phyloP scores from a whole-genome alignment of 2,113 vertebrate genomes.

The Bettongia penicillata region DNA sequence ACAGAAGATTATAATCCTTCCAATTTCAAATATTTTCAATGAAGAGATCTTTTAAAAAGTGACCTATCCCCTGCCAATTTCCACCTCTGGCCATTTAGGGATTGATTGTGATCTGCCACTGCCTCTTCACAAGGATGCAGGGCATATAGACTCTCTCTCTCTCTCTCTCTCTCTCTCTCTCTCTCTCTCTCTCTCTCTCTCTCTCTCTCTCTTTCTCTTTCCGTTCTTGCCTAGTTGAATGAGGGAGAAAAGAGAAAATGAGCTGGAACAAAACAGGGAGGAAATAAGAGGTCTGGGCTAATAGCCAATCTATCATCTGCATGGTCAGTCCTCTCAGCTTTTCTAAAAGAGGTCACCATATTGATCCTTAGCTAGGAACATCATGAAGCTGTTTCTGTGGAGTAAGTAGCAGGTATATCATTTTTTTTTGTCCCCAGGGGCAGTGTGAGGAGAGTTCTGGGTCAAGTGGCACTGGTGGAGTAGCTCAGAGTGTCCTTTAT shows the following conservation, averaged over 20 bases:
- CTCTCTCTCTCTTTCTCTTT: constrained; percentile 9
- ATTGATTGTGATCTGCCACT: constrained; percentile 22
- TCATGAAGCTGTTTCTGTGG: neutral
- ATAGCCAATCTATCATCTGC: constrained; percentile 17
- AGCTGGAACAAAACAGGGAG: constrained; percentile 31
- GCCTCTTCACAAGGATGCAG: constrained; percentile 47
- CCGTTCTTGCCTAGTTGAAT: constrained; percentile 33
- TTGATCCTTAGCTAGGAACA: neutral
- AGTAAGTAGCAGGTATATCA: neutral
- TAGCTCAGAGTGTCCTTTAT: neutral
- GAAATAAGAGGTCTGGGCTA: constrained; percentile 1
- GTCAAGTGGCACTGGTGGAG: neutral
- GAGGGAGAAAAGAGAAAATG: constrained; percentile 17
- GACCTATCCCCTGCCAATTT: constrained; percentile 72
- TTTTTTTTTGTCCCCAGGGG: neutral
- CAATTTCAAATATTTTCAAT: constrained; percentile 76
- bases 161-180: too few relatives aligned
- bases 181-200: too few relatives aligned
- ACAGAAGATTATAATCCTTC: constrained; percentile 71
- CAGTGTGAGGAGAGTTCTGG: too few relatives aligned
- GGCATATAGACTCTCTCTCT: neutral
- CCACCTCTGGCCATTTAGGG: constrained; percentile 68
- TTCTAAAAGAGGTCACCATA: neutral
- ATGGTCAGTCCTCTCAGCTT: neutral
- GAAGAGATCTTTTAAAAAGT: constrained; percentile 64